phyloP scores from a whole-genome alignment of 2,113 vertebrate genomes.

The Montifringilla adamsi region DNA sequence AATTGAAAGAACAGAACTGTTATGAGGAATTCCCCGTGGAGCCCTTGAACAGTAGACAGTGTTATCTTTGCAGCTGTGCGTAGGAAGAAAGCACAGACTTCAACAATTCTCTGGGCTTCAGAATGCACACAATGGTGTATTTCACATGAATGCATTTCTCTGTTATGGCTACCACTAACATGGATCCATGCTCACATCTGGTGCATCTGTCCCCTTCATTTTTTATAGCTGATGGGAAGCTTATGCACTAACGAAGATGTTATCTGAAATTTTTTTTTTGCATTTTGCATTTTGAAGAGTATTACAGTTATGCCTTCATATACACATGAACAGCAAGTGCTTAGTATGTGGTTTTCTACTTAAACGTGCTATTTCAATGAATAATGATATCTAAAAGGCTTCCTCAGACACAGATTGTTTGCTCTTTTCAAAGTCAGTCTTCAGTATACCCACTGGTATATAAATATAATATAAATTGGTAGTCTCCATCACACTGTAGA shows the following conservation, averaged over 20 bases:
- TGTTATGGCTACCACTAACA: constrained; percentile 6
- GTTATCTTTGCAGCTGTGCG: constrained; percentile 64
- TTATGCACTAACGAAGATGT: neutral
- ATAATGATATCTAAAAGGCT: neutral
- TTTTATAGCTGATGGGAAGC: constrained; percentile 1
- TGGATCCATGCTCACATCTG: neutral
- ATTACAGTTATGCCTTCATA: neutral
- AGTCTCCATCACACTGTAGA: neutral
- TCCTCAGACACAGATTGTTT: neutral
- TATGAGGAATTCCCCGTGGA: neutral
- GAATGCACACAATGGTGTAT: constrained; percentile 17
- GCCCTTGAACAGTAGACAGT: constrained; percentile 37
- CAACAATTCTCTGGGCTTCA: neutral
- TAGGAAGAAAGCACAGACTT: constrained; percentile 38
- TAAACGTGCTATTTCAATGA: neutral
- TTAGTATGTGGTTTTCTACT: constrained; percentile 10
- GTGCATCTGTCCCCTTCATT: neutral
- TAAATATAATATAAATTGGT: neutral
- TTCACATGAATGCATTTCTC: constrained; percentile 28
- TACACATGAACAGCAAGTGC: neutral
- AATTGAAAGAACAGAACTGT: constrained; percentile 48
- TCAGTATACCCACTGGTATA: neutral
- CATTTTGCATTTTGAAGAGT: neutral
- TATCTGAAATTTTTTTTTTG: neutral
- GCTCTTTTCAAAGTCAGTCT: neutral